These are phyloP conservation scores for Choloepus hoffmanni DNA, from an alignment of 2,113 vertebrate genomes.

Conservation along the genomic window DNA sequence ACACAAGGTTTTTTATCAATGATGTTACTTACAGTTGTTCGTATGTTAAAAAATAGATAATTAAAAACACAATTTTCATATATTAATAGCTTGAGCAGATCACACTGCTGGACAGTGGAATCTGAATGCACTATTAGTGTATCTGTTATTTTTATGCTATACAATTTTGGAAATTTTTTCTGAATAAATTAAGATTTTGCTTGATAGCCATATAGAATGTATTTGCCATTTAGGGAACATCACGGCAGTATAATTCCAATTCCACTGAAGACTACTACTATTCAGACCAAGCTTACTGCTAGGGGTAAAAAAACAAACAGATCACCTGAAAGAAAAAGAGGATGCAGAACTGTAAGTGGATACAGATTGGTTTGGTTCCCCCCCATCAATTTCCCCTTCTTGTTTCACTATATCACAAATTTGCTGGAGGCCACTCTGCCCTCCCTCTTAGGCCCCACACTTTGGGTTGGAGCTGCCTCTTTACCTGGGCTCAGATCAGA, in stretches of 20 bases:
- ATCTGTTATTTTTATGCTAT: not conserved
- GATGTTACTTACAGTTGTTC: not conserved
- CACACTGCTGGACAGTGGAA: not conserved
- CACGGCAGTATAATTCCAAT: not conserved
- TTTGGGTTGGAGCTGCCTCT: not conserved
- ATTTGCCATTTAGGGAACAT: not conserved
- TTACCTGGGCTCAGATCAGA: not conserved
- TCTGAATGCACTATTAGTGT: not conserved
- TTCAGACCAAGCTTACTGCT: not conserved
- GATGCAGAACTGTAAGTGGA: not conserved
- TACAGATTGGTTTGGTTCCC: not conserved
- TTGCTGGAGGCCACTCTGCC: not conserved
- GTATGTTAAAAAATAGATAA: not conserved
- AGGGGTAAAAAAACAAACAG: not conserved
- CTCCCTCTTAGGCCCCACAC: not conserved
- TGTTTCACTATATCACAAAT: not conserved
- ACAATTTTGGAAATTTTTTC: not conserved
- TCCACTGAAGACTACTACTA: not conserved
- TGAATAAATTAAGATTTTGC: not conserved
- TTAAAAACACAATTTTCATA: not conserved
- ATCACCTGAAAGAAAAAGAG: constrained; percentile 2
- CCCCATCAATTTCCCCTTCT: no score
- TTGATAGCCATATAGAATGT: not conserved
- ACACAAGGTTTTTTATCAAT: not conserved
- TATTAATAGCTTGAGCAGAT: not conserved